Base-by-base conservation (phyloP, 2,113 vertebrate species). In the Neoarius graeffei region DNA sequence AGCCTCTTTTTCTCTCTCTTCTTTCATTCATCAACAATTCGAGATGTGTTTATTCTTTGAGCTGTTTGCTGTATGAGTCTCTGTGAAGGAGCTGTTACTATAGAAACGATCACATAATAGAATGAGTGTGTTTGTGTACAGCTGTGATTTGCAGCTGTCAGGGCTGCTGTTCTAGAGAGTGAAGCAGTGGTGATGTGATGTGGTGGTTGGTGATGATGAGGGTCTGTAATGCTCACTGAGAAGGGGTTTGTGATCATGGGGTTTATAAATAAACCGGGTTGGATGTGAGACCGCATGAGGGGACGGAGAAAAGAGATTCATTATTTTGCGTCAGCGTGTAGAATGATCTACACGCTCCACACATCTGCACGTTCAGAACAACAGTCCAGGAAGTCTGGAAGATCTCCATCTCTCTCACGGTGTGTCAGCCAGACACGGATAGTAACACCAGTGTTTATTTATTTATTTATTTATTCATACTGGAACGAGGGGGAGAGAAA, bases 381-480 rank as follows among this genome's bases (percentile, higher is more conserved):
- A 74, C 6, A 20, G 35, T 23, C 71, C 71, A 74, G 71, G 17
- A 74, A 7, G 30, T 50, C 17, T 4, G 48, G 35, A 50, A 50
- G 73, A 20, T 54, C 71, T 76, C 19, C n/a, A 56, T n/a, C 17
- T 73, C 80, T 56, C 19, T 73, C 59, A 54, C 35, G 89, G 52
- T 86, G 9, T 27, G 14, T 17, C 50, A 30, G 79, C 54, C n/a
- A 81, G 54, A 82, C 56, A 30, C 9, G 0, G 9, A 23, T 0
- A 2, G 66, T 30, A 73, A 57, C 14, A 19, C 66, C 66, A 85
- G 14, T 71, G 83, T 85, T 73, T 84, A 84, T 69, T 73, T 71
- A 66, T 85, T 73, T 84, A 84, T 69, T 73, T 71, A 66, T 85
- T 73, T 84, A 84, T 69, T 73, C 52, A 57, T 57, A 7, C 48